Evolutionary conservation across 2,888 invertebrate species (phyloP).

Genomic region (Ypsolopha scabrella): DNA sequence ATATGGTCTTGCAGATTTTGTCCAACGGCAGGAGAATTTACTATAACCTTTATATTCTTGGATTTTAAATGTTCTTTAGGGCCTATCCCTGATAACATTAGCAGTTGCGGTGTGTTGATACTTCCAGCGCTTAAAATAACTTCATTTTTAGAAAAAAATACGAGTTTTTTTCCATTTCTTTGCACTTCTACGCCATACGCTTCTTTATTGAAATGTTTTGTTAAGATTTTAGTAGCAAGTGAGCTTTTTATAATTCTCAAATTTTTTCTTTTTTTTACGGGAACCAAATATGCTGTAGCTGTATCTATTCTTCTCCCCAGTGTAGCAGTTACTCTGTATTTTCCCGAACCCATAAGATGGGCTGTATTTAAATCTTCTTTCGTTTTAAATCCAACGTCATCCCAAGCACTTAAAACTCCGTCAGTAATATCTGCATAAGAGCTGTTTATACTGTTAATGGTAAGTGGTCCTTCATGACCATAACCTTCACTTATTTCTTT

Average conservation of each 20-base stretch:
- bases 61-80: slow-evolving; percentile 36
- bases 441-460: slow-evolving; percentile 49
- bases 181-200: slow-evolving; percentile 45
- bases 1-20: slow-evolving; percentile 67
- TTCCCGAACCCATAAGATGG: slow-evolving; percentile 56
- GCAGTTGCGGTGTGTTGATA: slow-evolving; percentile 58
- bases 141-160: slow-evolving; percentile 37
- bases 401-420: slow-evolving; percentile 37
- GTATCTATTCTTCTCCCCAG: slow-evolving; percentile 57
- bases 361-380: slow-evolving; percentile 47
- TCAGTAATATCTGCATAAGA: slow-evolving; percentile 33
- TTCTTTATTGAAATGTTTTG: slow-evolving; percentile 44
- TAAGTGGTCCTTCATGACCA: slow-evolving; percentile 51
- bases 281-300: slow-evolving; percentile 52
- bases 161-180: slow-evolving; percentile 20
- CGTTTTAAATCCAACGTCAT: slow-evolving; percentile 47
- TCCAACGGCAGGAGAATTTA: slow-evolving; percentile 57
- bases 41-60: slow-evolving; percentile 35
- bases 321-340: slow-evolving; percentile 48
- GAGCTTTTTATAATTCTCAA: slow-evolving; percentile 51
- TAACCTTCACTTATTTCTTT: slow-evolving; percentile 25
- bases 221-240: slow-evolving; percentile 55
- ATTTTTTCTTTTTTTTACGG: slow-evolving; percentile 26
- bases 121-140: slow-evolving; percentile 58
- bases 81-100: slow-evolving; percentile 66